Conservation (phyloP, 2,888 invertebrate genomes). For the Parascotia fuliginaria region DNA sequence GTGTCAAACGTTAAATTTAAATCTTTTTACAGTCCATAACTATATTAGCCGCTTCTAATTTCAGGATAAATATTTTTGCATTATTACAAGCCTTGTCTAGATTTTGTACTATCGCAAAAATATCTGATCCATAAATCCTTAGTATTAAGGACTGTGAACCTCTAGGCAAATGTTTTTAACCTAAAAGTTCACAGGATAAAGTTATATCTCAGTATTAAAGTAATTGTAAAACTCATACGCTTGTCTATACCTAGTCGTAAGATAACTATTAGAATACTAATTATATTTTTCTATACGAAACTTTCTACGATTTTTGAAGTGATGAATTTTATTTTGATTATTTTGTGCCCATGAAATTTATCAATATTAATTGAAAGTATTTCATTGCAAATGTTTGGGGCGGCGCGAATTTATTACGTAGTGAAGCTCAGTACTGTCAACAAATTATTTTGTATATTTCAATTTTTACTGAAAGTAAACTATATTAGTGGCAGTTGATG, state of each 20-base stretch:
- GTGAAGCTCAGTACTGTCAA: too few relatives aligned
- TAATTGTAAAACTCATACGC: slow-evolving; percentile 40
- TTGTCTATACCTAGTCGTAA: slow-evolving; percentile 45
- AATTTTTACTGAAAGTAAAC: too few relatives aligned
- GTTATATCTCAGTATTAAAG: slow-evolving; percentile 53
- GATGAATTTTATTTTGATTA: slow-evolving; percentile 44
- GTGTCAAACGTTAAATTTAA: too few relatives aligned
- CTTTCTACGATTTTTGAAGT: slow-evolving; percentile 72
- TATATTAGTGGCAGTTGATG: too few relatives aligned
- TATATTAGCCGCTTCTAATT: background rate
- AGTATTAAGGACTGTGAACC: slow-evolving; percentile 8
- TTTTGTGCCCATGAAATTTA: slow-evolving; percentile 44
- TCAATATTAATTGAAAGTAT: too few relatives aligned
- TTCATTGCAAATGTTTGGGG: too few relatives aligned
- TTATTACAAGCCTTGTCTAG: background rate
- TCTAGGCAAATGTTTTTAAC: slow-evolving; percentile 1
- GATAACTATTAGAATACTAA: slow-evolving; percentile 70
- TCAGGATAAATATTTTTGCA: background rate
- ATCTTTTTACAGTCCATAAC: background rate
- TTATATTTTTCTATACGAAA: slow-evolving; percentile 80
- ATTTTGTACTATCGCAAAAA: background rate
- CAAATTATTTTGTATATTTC: too few relatives aligned
- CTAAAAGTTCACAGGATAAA: slow-evolving; percentile 9
- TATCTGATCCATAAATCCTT: slow-evolving; percentile 2
- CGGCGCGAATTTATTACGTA: too few relatives aligned